These are phyloP conservation scores for Caenorhabditis sinica DNA, from an alignment of 2,888 invertebrate genomes.

Conservation along the genomic window DNA sequence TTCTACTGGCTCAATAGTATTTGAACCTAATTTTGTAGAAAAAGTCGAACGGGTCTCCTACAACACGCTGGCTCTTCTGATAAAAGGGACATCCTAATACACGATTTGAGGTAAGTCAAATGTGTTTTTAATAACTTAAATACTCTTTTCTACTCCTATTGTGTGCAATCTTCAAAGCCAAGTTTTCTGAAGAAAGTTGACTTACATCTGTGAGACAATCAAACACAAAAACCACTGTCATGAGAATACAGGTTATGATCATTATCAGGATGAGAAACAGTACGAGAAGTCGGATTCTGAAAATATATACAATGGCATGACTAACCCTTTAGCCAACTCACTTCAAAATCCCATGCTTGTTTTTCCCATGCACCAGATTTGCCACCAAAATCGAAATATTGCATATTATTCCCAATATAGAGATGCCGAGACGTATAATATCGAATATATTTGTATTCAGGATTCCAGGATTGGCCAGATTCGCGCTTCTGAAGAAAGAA, in stretches of 20 bases:
- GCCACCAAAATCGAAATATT: conserved; percentile 57
- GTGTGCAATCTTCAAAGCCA: too few relatives aligned
- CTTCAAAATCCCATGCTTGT: conserved; percentile 58
- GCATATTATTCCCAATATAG: conserved; percentile 44
- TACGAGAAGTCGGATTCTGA: conserved; percentile 64
- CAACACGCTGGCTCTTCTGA: too few relatives aligned
- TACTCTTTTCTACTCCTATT: too few relatives aligned
- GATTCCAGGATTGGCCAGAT: conserved; percentile 21
- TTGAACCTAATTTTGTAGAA: too few relatives aligned
- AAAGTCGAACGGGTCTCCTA: too few relatives aligned
- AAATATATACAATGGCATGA: not conserved
- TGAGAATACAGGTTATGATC: conserved; percentile 44
- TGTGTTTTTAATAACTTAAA: too few relatives aligned
- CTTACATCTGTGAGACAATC: conserved; percentile 55
- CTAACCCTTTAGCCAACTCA: conserved; percentile 17
- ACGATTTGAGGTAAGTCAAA: too few relatives aligned
- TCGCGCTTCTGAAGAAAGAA: conserved; percentile 15
- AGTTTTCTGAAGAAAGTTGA: not conserved
- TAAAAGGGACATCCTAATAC: too few relatives aligned
- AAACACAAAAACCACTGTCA: conserved; percentile 54
- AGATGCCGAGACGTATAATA: conserved; percentile 30
- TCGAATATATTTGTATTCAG: conserved; percentile 34
- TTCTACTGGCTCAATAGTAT: too few relatives aligned
- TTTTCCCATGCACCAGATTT: conserved; percentile 51
- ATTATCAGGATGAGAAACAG: conserved; percentile 42